Percentiles rank a stretch among this genome's conserved stretches.
Evolutionary conservation across 2,888 invertebrate genomes (phyloP).

Genomic region (Rhopalosiphum nymphaeae): DNA sequence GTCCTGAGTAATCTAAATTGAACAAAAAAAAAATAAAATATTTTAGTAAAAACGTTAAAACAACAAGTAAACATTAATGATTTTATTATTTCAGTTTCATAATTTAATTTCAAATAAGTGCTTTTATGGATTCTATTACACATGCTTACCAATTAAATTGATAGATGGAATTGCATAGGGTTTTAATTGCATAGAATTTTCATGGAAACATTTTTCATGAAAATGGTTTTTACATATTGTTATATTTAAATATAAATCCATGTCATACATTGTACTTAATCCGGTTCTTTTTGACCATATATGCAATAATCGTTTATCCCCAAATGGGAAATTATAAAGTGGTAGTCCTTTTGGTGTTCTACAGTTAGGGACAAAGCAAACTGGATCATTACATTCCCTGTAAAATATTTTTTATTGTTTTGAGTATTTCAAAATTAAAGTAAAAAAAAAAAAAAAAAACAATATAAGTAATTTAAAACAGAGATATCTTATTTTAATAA

Average conservation of each 20-base stretch:
- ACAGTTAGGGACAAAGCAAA: constrained; percentile 42
- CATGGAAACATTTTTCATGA: constrained; percentile 32
- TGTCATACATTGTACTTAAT: constrained; percentile 44
- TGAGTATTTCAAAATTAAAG: neutral
- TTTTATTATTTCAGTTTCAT: neutral
- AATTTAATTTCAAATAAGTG: neutral
- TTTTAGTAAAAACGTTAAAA: neutral
- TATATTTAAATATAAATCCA: constrained; percentile 12
- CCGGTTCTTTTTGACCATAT: constrained; percentile 37
- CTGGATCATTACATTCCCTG: neutral
- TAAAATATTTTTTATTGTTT: neutral
- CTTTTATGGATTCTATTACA: neutral
- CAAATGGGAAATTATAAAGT: constrained; percentile 38
- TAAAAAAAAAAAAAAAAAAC: neutral
- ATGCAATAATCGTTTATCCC: constrained; percentile 36
- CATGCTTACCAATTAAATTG: constrained; percentile 39
- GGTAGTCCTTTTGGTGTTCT: constrained; percentile 22
- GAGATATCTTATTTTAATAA: neutral
- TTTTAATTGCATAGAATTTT: constrained; percentile 22
- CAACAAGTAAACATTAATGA: neutral
- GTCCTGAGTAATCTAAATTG: constrained; percentile 41
- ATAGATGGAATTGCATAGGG: constrained; percentile 19
- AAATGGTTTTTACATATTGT: constrained; percentile 48
- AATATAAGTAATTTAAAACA: neutral
- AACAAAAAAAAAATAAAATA: neutral